Base-by-base conservation (phyloP, 1,140 invertebrate species). In the Bombus huntii region DNA sequence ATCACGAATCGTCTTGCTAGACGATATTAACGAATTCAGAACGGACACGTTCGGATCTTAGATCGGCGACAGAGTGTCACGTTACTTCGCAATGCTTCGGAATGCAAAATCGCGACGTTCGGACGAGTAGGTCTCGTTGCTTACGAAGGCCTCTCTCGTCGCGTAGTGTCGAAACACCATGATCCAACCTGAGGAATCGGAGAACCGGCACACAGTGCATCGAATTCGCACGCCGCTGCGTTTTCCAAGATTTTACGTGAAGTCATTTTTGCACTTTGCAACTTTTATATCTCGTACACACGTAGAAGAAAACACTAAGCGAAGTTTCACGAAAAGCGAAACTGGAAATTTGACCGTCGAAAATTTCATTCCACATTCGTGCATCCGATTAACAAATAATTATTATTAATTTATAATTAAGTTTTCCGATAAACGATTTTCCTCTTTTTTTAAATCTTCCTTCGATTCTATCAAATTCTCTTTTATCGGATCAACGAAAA, bases 91-190 rank as follows among this genome's bases (percentile, higher is more conserved):
- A 87, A 83, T 77, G 84, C 72, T 77, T 73, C 88, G 72, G 77
- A 89, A 88, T 89, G 81, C 78, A 89, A 87, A 89, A 89, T 89
- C 62, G 81, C 62, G 81, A 76, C 66, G 78, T 53, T 77, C 31
- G 72, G 53, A 84, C 72, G 62, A 59, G 82, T 72, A 13, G 18
- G 57, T 72, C 73, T 65, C 74, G 53, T 80, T 70, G 78, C 78
- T 88, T 76, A 79, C 77, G 81, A 76, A 79, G 80, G 79, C 44
- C 66, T 65, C 65, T 37, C 57, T 65, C 22, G 37, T 59, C 81
- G 57, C 42, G 59, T 71, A 66, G 79, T 73, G 65, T 89, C 68
- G 47, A 85, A 88, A 88, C 84, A 42, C 8, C 37, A 13, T 72
- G 62, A 44, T 73, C 22, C 47, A 31, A 22, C 12, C n/a, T 37